Conservation (phyloP, 2,888 invertebrate genomes). For the Nudaria mundana region DNA sequence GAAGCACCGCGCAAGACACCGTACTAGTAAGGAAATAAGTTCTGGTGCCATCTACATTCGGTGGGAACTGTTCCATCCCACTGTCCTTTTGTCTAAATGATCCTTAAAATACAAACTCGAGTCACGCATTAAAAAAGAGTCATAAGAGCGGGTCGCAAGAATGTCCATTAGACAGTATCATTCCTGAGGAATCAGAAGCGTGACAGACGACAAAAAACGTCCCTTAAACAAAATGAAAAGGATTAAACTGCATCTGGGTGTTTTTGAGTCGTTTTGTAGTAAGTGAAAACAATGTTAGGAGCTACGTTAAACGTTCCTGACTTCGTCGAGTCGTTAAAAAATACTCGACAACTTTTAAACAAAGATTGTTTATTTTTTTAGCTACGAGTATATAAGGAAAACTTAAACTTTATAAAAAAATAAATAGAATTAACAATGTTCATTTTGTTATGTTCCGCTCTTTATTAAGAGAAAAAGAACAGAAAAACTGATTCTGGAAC, state of each 20-base stretch:
- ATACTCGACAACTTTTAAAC: too few relatives aligned
- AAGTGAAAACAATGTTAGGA: not conserved
- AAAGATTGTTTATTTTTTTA: too few relatives aligned
- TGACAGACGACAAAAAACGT: conserved; percentile 36
- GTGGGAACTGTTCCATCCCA: too few relatives aligned
- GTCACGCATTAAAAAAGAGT: conserved; percentile 34
- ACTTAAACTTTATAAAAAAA: too few relatives aligned
- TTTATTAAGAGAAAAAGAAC: too few relatives aligned
- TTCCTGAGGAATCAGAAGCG: conserved; percentile 23
- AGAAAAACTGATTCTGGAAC: too few relatives aligned
- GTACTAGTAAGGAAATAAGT: too few relatives aligned
- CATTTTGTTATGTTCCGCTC: too few relatives aligned
- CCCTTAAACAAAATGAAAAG: conserved; percentile 6
- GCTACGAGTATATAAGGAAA: too few relatives aligned
- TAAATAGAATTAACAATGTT: too few relatives aligned
- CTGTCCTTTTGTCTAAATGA: not conserved
- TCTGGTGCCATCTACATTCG: too few relatives aligned
- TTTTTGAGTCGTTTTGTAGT: not conserved
- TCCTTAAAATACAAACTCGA: conserved; percentile 12
- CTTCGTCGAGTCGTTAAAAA: too few relatives aligned
- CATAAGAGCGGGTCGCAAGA: conserved; percentile 33
- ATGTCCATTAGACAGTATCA: conserved; percentile 55
- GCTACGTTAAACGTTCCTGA: not conserved
- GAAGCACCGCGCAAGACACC: not conserved
- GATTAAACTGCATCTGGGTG: conserved; percentile 1